These are phyloP conservation scores for Campoletis raptor DNA, from an alignment of 2,888 invertebrate genomes.

Conservation along the genomic window DNA sequence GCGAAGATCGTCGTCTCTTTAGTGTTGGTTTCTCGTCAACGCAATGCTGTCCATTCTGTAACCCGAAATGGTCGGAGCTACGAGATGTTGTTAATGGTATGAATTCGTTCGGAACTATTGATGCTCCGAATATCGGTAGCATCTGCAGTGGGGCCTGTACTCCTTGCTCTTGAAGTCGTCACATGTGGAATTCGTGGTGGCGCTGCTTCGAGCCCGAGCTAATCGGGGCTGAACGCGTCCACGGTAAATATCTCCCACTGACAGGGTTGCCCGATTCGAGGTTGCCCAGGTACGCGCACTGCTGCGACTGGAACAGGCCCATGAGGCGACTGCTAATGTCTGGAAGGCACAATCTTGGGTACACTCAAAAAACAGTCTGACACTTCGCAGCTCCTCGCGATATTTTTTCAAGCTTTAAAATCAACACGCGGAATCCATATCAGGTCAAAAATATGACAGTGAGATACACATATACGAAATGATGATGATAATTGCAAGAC, in stretches of 20 bases:
- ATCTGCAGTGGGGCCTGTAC: conserved; percentile 80
- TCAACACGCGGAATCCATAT: not conserved
- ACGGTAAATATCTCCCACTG: conserved; percentile 15
- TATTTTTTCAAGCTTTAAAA: not conserved
- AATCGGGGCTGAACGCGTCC: conserved; percentile 47
- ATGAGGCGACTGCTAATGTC: conserved; percentile 74
- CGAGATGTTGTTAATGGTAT: not conserved
- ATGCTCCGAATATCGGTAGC: conserved; percentile 69
- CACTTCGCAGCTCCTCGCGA: not conserved
- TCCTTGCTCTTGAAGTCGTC: conserved; percentile 77
- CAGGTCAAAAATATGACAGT: not conserved
- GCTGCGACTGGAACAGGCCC: conserved; percentile 73
- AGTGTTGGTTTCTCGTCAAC: not conserved
- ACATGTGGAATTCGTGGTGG: conserved; percentile 81
- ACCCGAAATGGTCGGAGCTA: not conserved
- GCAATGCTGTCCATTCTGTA: not conserved
- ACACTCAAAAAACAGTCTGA: conserved; percentile 30
- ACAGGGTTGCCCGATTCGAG: not conserved
- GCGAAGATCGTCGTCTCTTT: not conserved
- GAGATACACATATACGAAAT: no score
- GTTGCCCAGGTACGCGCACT: conserved; percentile 49
- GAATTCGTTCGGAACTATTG: not conserved
- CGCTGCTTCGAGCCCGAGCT: conserved; percentile 72
- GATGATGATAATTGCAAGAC: not conserved
- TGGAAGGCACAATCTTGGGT: conserved; percentile 73